Percentiles rank a stretch among this genome's conserved stretches.
Conservation (phyloP, 2,888 invertebrate species). For the Troides oblongomaculatus region DNA sequence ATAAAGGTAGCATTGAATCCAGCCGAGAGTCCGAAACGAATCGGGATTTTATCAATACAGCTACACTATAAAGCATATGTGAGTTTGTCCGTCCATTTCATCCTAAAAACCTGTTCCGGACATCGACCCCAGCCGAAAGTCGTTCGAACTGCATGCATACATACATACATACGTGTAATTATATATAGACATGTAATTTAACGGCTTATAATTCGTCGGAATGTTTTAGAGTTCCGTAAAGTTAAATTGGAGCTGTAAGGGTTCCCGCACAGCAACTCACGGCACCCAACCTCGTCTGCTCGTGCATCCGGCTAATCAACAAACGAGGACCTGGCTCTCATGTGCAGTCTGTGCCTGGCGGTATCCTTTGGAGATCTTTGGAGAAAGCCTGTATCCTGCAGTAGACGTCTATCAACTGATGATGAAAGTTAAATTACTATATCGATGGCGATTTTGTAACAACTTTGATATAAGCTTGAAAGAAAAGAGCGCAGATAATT, state of each 20-base stretch:
- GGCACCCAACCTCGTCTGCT: too few species aligned
- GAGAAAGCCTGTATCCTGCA: too few species aligned
- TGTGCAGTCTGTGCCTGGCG: too few species aligned
- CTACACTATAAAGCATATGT: conserved; percentile 24
- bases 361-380: too few species aligned
- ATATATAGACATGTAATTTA: conserved; percentile 44
- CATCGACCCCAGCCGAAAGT: conserved; percentile 31
- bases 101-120: conserved; percentile 43
- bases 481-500: too few species aligned
- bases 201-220: conserved; percentile 30
- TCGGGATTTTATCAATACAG: conserved; percentile 22
- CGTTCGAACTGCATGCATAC: conserved; percentile 44
- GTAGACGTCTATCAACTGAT: too few species aligned
- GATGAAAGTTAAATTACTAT: too few species aligned
- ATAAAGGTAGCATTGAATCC: conserved; percentile 18
- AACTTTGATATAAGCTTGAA: too few species aligned
- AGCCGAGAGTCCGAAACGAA: conserved; percentile 23
- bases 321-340: too few species aligned
- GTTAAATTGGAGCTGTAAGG: neutral
- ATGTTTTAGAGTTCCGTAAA: conserved; percentile 30
- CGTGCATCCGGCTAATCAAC: too few species aligned
- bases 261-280: too few species aligned
- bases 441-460: too few species aligned
- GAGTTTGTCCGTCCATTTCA: conserved; percentile 28
- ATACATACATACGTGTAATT: conserved; percentile 38